Evolutionary conservation across 2,888 invertebrate species (phyloP).

Genomic region (Cynaeus angustus): DNA sequence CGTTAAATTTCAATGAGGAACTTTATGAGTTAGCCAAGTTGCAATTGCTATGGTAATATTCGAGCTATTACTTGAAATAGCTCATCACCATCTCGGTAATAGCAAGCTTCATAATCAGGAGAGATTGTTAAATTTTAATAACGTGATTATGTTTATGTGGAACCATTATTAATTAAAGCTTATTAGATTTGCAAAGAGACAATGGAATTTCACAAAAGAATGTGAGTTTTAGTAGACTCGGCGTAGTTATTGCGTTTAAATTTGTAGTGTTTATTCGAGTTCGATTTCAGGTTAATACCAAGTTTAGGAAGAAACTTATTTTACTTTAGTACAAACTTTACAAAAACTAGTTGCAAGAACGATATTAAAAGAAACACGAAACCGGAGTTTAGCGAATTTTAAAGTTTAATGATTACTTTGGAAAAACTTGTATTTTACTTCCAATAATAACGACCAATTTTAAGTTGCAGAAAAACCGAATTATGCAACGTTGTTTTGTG

Average conservation of each 20-base stretch:
- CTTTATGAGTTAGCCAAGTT: conserved; percentile 34
- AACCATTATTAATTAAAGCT: conserved; percentile 32
- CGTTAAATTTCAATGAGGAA: conserved; percentile 42
- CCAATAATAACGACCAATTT: background rate
- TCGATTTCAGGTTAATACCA: conserved; percentile 30
- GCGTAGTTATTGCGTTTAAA: too few species aligned
- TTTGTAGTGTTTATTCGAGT: conserved; percentile 5
- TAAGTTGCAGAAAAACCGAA: too few species aligned
- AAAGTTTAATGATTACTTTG: background rate
- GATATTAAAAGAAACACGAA: conserved; percentile 15
- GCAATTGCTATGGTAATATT: conserved; percentile 42
- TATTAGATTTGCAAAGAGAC: conserved; percentile 4
- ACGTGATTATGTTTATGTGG: conserved; percentile 33
- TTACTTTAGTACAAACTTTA: conserved; percentile 15
- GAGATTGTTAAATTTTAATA: conserved; percentile 42
- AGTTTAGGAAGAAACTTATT: conserved; percentile 25
- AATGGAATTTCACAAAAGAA: background rate
- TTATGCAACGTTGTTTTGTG: too few species aligned
- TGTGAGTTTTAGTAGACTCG: background rate
- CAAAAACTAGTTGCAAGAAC: conserved; percentile 14
- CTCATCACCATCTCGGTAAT: conserved; percentile 34
- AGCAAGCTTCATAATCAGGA: conserved; percentile 35
- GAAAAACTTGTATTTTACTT: background rate
- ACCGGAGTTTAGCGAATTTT: background rate
- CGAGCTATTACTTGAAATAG: conserved; percentile 31